A percentile compares a stretch with the other conserved stretches of the same genome.
Evolutionary conservation across 2,888 invertebrate species (phyloP).

Genomic region (Drosophila mayaguana): DNA sequence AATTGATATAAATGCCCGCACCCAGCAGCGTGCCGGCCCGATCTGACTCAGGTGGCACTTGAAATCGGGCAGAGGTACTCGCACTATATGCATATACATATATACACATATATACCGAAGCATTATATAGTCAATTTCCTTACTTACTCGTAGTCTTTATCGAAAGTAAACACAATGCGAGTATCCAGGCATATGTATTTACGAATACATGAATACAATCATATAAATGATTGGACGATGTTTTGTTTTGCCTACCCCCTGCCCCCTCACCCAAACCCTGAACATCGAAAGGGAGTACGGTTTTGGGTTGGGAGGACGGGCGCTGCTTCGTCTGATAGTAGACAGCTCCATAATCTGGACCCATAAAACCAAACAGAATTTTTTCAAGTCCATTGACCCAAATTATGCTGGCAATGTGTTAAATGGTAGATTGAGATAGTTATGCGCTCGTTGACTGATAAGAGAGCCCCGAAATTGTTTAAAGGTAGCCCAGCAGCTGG

Average conservation of each 20-base stretch:
- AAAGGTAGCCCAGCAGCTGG: slow-evolving; percentile 19
- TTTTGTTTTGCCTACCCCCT: slow-evolving; percentile 32
- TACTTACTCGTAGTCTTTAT: slow-evolving; percentile 61
- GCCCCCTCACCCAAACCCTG: accelerated
- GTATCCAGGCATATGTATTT: slow-evolving; percentile 23
- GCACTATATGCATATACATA: not conserved
- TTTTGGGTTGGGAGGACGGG: not conserved
- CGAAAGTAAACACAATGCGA: slow-evolving; percentile 69
- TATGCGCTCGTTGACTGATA: slow-evolving; percentile 60
- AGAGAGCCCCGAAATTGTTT: slow-evolving; percentile 45
- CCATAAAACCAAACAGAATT: slow-evolving; percentile 37
- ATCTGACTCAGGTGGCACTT: slow-evolving; percentile 71
- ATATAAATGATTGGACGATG: slow-evolving; percentile 56
- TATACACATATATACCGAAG: slow-evolving; percentile 24
- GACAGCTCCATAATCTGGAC: slow-evolving; percentile 40
- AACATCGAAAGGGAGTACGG: not conserved
- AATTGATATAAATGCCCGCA: slow-evolving; percentile 52
- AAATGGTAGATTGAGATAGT: slow-evolving; percentile 49
- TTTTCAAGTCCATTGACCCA: slow-evolving; percentile 74
- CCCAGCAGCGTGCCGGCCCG: slow-evolving; percentile 1
- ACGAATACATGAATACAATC: slow-evolving; percentile 36
- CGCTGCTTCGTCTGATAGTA: slow-evolving; percentile 23
- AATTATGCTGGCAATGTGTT: slow-evolving; percentile 66
- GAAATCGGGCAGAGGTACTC: slow-evolving; percentile 38
- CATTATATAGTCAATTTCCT: slow-evolving; percentile 68